Conservation (phyloP, 1,140 invertebrate genomes). For the Tetragonula clypearis region DNA sequence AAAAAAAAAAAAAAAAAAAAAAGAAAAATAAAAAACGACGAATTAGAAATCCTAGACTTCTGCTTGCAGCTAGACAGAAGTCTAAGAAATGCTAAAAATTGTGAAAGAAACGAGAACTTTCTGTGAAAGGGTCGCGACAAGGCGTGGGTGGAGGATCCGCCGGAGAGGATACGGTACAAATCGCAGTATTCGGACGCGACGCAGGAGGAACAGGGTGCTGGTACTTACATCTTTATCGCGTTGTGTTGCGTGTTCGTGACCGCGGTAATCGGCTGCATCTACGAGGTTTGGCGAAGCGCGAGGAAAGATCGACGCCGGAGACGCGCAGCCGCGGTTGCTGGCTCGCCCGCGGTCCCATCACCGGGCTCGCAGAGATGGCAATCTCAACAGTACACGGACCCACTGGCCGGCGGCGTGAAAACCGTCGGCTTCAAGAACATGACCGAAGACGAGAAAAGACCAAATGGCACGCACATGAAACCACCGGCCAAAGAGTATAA, state of each 20-base stretch:
- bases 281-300: slow-evolving; percentile 83
- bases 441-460: slow-evolving; percentile 75
- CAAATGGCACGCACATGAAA: slow-evolving; percentile 76
- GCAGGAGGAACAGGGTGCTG: slow-evolving; percentile 88
- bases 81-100: no score
- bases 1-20: no score
- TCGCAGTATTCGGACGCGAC: slow-evolving; percentile 87
- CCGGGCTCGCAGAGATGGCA: slow-evolving; percentile 78
- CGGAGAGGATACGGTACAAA: slow-evolving; percentile 87
- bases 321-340: slow-evolving; percentile 74
- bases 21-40: no score
- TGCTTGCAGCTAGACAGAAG: no score
- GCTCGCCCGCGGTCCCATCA: slow-evolving; percentile 40
- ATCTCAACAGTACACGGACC: slow-evolving; percentile 70
- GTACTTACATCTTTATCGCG: slow-evolving; percentile 88
- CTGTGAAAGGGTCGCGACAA: slow-evolving; percentile 85
- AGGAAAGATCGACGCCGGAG: slow-evolving; percentile 82
- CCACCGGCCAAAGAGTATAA: slow-evolving; percentile 74
- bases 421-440: slow-evolving; percentile 75
- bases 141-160: slow-evolving; percentile 91
- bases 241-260: slow-evolving; percentile 86
- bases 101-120: not conserved
- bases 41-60: no score
- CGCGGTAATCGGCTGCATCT: slow-evolving; percentile 85
- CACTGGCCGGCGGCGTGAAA: slow-evolving; percentile 69